These are phyloP conservation scores for Xestia rhomboidea DNA, from an alignment of 2,888 invertebrate species.

Conservation along the genomic window DNA sequence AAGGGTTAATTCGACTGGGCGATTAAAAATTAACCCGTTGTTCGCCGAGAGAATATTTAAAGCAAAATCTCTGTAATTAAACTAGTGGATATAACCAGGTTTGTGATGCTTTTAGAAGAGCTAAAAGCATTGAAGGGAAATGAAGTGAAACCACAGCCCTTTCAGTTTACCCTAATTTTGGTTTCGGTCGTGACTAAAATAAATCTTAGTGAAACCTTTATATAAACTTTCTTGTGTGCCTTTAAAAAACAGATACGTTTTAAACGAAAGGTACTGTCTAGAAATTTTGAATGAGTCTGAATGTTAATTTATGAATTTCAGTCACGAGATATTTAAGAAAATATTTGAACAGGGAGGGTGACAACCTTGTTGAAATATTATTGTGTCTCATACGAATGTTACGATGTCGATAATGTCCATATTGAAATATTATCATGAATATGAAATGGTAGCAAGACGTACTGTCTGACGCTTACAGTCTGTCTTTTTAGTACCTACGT, in stretches of 20 bases:
- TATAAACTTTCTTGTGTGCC: not conserved
- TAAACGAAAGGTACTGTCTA: not conserved
- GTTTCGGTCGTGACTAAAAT: conserved; percentile 41
- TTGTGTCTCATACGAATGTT: not conserved
- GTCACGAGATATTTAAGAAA: not conserved
- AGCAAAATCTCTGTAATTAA: conserved; percentile 54
- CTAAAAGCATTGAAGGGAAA: conserved; percentile 53
- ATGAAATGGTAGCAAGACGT: conserved; percentile 5
- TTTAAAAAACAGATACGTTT: not conserved
- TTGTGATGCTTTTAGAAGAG: conserved; percentile 55
- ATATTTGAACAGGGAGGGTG: not conserved
- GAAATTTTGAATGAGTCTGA: no score
- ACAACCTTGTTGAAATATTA: conserved; percentile 26
- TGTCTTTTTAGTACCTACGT: not conserved
- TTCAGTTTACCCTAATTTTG: conserved; percentile 46
- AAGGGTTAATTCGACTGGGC: conserved; percentile 59
- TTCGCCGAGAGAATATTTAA: conserved; percentile 53
- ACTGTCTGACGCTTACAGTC: not conserved
- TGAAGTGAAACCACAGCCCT: conserved; percentile 51
- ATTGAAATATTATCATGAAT: conserved; percentile 9
- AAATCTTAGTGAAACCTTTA: conserved; percentile 8
- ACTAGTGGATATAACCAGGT: conserved; percentile 51
- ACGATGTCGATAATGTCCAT: not conserved
- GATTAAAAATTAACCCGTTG: conserved; percentile 64
- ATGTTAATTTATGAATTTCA: not conserved